These are phyloP conservation scores for Apostichopus japonicus DNA, from an alignment of 35 echinoderm and acorn worm genomes.

Conservation along the genomic window DNA sequence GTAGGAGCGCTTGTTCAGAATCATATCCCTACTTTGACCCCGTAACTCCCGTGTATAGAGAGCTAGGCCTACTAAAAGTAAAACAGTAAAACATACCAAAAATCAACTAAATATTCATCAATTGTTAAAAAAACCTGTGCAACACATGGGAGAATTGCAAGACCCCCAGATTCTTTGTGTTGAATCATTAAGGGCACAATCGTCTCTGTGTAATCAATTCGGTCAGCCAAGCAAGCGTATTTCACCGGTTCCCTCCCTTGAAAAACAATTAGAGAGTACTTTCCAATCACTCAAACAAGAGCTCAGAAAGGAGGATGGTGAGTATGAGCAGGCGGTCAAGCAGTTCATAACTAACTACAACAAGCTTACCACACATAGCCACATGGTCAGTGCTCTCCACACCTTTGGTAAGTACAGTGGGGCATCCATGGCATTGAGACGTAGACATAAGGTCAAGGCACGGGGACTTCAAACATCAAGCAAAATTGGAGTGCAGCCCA, in stretches of 20 bases:
- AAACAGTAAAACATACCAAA: too few relatives aligned
- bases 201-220: neutral
- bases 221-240: neutral
- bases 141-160: too few relatives aligned
- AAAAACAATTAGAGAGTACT: neutral
- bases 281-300: neutral
- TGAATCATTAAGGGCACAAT: neutral
- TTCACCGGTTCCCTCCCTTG: neutral
- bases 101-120: too few relatives aligned
- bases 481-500: slow-evolving; percentile 61
- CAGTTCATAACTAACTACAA: slow-evolving; percentile 47
- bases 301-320: slow-evolving; percentile 22
- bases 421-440: neutral
- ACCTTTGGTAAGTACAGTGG: too few relatives aligned
- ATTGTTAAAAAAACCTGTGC: too few relatives aligned
- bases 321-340: neutral
- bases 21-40: too few relatives aligned
- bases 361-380: slow-evolving; percentile 50
- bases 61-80: too few relatives aligned
- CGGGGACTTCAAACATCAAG: neutral
- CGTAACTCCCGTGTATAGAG: too few relatives aligned
- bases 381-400: slow-evolving; percentile 36
- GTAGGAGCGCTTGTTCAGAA: too few relatives aligned
- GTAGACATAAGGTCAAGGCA: slow-evolving; percentile 1
- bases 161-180: neutral